phyloP scores from a whole-genome alignment of 2,797 vertebrate genomes.

The Denticeps clupeoides region DNA sequence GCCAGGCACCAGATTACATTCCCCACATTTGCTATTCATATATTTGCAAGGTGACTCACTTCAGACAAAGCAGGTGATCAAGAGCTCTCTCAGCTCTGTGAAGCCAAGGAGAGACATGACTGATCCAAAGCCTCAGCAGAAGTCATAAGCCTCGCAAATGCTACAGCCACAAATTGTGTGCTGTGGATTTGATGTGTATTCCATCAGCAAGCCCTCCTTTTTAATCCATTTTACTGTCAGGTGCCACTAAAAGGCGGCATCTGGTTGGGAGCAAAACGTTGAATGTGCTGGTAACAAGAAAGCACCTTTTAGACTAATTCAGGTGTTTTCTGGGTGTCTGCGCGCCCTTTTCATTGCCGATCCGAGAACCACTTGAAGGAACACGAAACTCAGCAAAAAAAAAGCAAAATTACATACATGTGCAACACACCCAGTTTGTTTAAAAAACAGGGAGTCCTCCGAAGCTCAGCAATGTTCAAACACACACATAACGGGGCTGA shows the following conservation, averaged over 20 bases:
- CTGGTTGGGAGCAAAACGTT: constrained; percentile 29
- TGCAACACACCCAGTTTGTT: not conserved
- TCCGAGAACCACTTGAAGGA: not conserved
- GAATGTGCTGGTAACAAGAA: too few relatives aligned
- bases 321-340: constrained; percentile 2
- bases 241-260: constrained; percentile 40
- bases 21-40: constrained; percentile 70
- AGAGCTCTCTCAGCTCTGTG: constrained; percentile 40
- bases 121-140: constrained; percentile 54
- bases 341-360: constrained; percentile 6
- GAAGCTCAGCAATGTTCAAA: not conserved
- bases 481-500: not conserved
- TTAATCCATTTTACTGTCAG: constrained; percentile 66
- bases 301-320: constrained; percentile 23
- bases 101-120: constrained; percentile 36
- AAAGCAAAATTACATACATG: not conserved
- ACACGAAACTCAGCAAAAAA: not conserved
- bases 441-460: not conserved
- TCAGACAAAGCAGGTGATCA: constrained; percentile 71
- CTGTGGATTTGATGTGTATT: constrained; percentile 58
- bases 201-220: constrained; percentile 53
- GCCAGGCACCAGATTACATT: constrained; percentile 63
- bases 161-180: constrained; percentile 48
- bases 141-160: constrained; percentile 56
- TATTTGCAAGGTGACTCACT: constrained; percentile 77